Conservation (phyloP, 1,140 invertebrate genomes). For the Anastrepha obliqua region DNA sequence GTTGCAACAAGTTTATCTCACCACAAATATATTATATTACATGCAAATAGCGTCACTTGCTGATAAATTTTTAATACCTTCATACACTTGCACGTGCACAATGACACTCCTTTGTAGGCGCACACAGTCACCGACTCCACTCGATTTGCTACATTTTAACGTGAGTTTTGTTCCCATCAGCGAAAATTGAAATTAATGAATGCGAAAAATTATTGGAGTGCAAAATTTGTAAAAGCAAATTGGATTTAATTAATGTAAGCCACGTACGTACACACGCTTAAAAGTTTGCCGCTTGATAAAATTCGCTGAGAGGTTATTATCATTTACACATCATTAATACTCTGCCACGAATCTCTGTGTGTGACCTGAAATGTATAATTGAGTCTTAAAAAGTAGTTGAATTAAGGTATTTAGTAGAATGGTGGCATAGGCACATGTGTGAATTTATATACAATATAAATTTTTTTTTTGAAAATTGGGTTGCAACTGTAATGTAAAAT, state of each 20-base stretch:
- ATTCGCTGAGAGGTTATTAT: slow-evolving; percentile 21
- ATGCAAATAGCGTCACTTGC: background rate
- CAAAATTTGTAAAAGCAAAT: slow-evolving; percentile 13
- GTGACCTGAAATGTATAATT: background rate
- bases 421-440: too few relatives aligned
- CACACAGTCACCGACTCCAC: background rate
- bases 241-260: slow-evolving; percentile 14
- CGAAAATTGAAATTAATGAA: slow-evolving; percentile 40
- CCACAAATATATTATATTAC: slow-evolving; percentile 41
- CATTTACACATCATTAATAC: slow-evolving; percentile 44
- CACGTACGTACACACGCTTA: background rate
- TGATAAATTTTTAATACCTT: slow-evolving; percentile 36
- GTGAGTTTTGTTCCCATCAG: slow-evolving; percentile 20
- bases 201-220: slow-evolving; percentile 50
- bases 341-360: background rate
- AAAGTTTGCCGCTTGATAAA: background rate
- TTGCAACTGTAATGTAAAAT: too few relatives aligned
- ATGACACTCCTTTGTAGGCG: background rate
- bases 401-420: background rate
- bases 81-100: background rate
- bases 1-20: background rate
- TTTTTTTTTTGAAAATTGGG: too few relatives aligned
- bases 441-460: too few relatives aligned
- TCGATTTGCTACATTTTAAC: slow-evolving; percentile 25
- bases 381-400: background rate